Evolutionary conservation across 2,888 invertebrate species (phyloP), one percentile per base, ranked within the genome.

Genomic region (Cotesia congregata): DNA sequence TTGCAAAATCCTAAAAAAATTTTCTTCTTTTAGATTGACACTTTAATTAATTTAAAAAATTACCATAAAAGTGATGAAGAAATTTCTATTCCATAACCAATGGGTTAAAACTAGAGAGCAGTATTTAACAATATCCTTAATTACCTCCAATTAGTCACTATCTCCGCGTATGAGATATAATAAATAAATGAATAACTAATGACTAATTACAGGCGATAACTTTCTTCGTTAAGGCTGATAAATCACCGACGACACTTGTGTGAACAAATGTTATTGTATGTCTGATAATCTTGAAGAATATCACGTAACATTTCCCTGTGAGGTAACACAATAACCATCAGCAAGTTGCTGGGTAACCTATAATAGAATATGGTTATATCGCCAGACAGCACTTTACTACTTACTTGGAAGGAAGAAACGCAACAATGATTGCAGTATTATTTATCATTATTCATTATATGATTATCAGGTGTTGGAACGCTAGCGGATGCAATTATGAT

Each of bases 221-320:
- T 60, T 59, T 70, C 39, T 72, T 17, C 1, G 61, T n/a, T 62
- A 30, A 61, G 71, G 17, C 59, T 70, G 60, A 72, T 72, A 15
- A 62, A 61, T 60, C 71, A 72, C 61, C 50, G 50, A 50, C 12
- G 50, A 72, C 69, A 62, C 60, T 30, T 30, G 62, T 30, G 39
- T 62, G 71, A 72, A 72, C 62, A 17, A 39, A 40, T 72, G 17
- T 72, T 62, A 39, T 72, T 61, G 71, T 72, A 59, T 15, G 60
- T 39, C 15, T 72, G 62, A 72, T 72, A n/a, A 60, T 17, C 17
- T 30, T n/a, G n/a, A 59, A 15, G 30, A 70, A 59, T 30, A 41
- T 76, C 72, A 65, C 65, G 73, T 73, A 74, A 77, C 73, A 70
- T 70, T 76, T 72, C 72, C 67, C 72, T 72, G 64, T 76, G 72